Evolutionary conservation across 2,888 invertebrate genomes (phyloP).

Genomic region (Dasypogon diadema): DNA sequence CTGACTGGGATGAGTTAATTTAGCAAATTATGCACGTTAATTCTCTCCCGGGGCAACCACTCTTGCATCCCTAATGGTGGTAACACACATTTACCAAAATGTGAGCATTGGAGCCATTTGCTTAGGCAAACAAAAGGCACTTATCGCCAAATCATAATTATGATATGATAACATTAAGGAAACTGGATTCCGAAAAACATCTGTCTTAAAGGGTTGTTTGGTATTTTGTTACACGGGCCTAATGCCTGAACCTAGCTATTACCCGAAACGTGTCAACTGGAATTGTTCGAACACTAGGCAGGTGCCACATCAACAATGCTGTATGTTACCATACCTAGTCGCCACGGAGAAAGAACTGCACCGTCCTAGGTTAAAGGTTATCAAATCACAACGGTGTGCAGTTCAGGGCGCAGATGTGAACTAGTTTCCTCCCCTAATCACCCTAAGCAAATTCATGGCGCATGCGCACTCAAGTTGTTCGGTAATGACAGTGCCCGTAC

Average conservation of each 20-base stretch:
- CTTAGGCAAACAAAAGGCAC: neutral
- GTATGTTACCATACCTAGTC: neutral
- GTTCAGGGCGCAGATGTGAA: conserved; percentile 36
- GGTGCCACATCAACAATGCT: conserved; percentile 30
- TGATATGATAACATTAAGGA: conserved; percentile 14
- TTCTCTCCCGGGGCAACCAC: neutral
- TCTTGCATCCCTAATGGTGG: conserved; percentile 4
- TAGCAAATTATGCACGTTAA: conserved; percentile 25
- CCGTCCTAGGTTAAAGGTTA: conserved; percentile 19
- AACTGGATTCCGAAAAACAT: conserved; percentile 29
- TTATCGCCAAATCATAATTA: neutral
- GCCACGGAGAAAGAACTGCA: conserved; percentile 9
- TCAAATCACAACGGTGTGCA: conserved; percentile 30
- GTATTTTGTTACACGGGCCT: conserved; percentile 10
- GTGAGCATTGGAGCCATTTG: neutral
- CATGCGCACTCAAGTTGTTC: conserved; percentile 17
- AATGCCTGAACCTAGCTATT: neutral
- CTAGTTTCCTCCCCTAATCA: conserved; percentile 37
- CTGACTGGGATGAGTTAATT: conserved; percentile 39
- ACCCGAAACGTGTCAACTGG: conserved; percentile 18
- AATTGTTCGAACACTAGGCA: conserved; percentile 21
- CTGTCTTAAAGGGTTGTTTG: conserved; percentile 36
- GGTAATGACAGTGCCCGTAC: neutral
- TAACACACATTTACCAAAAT: neutral
- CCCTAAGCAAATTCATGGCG: conserved; percentile 40